phyloP scores from a whole-genome alignment of 2,888 invertebrate species.

The Sialis lutaria region DNA sequence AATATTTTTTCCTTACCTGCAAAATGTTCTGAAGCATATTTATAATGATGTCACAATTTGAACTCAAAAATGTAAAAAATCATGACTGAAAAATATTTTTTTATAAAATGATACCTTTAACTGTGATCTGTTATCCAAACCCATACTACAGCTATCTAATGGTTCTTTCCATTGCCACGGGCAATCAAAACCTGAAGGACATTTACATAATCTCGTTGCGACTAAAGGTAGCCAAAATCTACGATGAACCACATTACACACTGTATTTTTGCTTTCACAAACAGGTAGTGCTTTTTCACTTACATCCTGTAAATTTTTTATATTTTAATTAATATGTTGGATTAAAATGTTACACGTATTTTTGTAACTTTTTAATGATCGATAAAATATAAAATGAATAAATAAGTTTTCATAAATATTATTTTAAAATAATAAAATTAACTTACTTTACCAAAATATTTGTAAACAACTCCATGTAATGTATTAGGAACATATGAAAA shows the following conservation, averaged over 20 bases:
- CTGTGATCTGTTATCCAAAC: constrained; percentile 37
- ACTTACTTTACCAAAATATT: constrained; percentile 3
- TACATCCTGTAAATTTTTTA: constrained; percentile 26
- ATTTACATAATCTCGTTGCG: constrained; percentile 41
- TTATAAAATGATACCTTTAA: constrained; percentile 31
- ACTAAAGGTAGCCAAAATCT: constrained; percentile 39
- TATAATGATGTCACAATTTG: too few relatives aligned
- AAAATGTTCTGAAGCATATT: background rate
- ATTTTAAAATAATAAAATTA: background rate
- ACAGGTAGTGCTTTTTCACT: constrained; percentile 39
- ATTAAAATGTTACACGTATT: too few relatives aligned
- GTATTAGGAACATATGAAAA: too few relatives aligned
- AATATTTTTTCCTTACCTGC: background rate
- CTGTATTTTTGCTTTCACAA: constrained; percentile 28
- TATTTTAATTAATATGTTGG: too few relatives aligned
- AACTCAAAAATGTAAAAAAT: background rate
- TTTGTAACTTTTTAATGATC: too few relatives aligned
- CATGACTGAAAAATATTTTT: background rate
- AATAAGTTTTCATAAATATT: background rate
- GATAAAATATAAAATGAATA: background rate
- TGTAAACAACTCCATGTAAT: too few relatives aligned
- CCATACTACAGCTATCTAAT: constrained; percentile 22
- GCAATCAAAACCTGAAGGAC: constrained; percentile 32
- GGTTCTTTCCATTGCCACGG: constrained; percentile 27
- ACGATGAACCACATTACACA: constrained; percentile 34